A percentile compares a stretch with the other conserved stretches of the same genome.
Conservation (phyloP, 2,888 invertebrate species). For the Pteria penguin region DNA sequence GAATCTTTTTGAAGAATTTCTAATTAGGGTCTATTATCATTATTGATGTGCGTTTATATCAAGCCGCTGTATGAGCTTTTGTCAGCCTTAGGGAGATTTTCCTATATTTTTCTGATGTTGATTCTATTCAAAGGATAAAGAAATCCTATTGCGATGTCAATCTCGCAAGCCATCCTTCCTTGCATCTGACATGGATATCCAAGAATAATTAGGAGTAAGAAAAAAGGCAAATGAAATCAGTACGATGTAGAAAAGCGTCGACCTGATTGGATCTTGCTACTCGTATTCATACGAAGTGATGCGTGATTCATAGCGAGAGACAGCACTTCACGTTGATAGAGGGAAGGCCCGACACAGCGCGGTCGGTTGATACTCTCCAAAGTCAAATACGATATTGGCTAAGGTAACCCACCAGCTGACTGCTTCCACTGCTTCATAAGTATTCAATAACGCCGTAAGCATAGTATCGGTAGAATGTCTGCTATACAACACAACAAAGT, state of each 20-base stretch:
- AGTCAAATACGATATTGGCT: background rate
- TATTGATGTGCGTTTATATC: too few relatives aligned
- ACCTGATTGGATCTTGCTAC: background rate
- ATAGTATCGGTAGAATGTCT: background rate
- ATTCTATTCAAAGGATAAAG: background rate
- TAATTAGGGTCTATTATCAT: too few relatives aligned
- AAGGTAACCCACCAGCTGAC: constrained; percentile 11
- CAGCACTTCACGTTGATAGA: background rate
- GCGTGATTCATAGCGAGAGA: background rate
- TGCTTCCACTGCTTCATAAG: constrained; percentile 20
- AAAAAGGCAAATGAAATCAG: background rate
- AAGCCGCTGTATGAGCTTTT: too few relatives aligned
- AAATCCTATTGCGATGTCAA: background rate
- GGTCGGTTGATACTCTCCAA: constrained; percentile 11
- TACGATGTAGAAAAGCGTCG: background rate
- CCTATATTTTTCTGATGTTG: too few relatives aligned
- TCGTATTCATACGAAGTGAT: background rate
- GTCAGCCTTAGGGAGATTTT: too few relatives aligned
- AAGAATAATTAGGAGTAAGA: background rate
- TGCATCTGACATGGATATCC: background rate
- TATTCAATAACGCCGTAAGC: background rate
- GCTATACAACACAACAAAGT: background rate
- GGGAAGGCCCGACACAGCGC: background rate
- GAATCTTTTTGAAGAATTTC: background rate
- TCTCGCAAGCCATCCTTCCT: background rate